Evolutionary conservation across 2,888 invertebrate genomes (phyloP).

Genomic region (Lapara coniferarum): DNA sequence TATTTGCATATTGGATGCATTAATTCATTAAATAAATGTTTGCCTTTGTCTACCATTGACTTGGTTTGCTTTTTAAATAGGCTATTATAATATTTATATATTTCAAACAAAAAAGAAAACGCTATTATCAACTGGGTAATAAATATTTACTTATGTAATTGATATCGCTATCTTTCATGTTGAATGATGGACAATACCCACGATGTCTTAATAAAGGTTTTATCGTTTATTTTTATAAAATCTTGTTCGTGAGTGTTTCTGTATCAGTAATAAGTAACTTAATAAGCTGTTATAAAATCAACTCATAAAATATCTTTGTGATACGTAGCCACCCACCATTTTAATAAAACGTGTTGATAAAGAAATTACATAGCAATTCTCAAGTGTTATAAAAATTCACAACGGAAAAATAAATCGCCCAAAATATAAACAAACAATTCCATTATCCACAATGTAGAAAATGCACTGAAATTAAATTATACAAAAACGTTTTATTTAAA

Average conservation of each 20-base stretch:
- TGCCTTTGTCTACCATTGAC: conserved; percentile 28
- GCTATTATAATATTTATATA: neutral
- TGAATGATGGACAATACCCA: neutral
- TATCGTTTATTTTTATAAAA: neutral
- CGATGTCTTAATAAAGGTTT: neutral
- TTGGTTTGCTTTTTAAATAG: neutral
- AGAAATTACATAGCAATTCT: neutral
- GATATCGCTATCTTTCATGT: neutral
- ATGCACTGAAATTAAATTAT: neutral
- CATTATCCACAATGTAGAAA: neutral
- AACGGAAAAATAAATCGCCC: conserved; percentile 1
- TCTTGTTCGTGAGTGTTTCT: no score
- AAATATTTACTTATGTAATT: neutral
- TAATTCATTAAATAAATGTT: conserved; percentile 17
- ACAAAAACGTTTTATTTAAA: conserved; percentile 23
- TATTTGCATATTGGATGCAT: conserved; percentile 23
- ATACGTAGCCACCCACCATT: neutral
- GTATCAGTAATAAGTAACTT: neutral
- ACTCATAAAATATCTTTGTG: neutral
- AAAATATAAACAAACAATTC: neutral
- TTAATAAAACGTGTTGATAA: neutral
- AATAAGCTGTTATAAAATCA: neutral
- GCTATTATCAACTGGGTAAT: neutral
- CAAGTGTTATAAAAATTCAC: neutral
- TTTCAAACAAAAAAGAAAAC: neutral